A percentile compares a stretch with the other conserved stretches of the same genome.
These are phyloP conservation scores for Metaphire vulgaris DNA, from an alignment of 1,140 invertebrate genomes.

Conservation along the genomic window DNA sequence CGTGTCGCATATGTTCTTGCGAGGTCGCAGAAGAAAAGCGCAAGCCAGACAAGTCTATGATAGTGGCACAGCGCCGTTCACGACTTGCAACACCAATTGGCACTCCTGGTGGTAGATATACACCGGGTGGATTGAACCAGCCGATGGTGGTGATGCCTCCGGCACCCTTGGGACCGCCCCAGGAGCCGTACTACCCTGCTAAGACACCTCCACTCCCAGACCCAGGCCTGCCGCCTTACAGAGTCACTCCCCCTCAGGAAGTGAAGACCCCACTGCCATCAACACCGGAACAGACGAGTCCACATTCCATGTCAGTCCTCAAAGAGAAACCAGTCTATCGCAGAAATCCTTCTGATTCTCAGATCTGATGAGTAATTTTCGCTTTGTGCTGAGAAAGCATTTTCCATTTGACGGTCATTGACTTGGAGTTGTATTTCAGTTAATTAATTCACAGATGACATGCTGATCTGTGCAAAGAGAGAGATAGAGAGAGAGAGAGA, in stretches of 20 bases:
- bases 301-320: background rate
- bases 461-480: too few species aligned
- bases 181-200: background rate
- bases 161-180: background rate
- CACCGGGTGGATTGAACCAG: background rate
- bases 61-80: constrained; percentile 24
- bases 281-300: background rate
- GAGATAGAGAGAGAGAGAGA: too few species aligned
- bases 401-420: too few species aligned
- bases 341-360: background rate
- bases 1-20: constrained; percentile 28
- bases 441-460: too few species aligned
- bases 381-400: too few species aligned
- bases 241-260: background rate
- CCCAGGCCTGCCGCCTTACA: too few species aligned
- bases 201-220: background rate
- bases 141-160: background rate
- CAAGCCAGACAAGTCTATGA: constrained; percentile 21
- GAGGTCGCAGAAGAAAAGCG: constrained; percentile 30
- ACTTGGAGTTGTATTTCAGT: too few species aligned
- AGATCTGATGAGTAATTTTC: too few species aligned
- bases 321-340: constrained; percentile 22
- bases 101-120: constrained; percentile 22
- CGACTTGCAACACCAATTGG: constrained; percentile 29
- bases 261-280: background rate